Evolutionary conservation across 2,113 vertebrate genomes (phyloP), one percentile per base, ranked within the genome.

Genomic region (Eidolon helvum): DNA sequence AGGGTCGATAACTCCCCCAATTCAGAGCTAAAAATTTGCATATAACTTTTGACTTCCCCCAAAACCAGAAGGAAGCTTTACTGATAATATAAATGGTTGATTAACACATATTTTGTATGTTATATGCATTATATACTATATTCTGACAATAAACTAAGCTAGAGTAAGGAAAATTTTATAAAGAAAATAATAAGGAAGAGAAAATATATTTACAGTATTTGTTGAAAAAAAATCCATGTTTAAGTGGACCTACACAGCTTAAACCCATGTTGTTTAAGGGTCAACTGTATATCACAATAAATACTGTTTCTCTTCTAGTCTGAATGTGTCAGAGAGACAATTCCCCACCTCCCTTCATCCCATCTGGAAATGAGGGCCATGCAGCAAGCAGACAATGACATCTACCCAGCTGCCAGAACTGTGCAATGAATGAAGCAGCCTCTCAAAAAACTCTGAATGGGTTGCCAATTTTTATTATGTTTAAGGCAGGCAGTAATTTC

Each of bases 401-500:
- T 65, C 93, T 65, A 45, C 71, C 38, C 92, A 78, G 87, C 96
- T 92, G 96, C 94, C 84, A 90, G 80, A 63, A 38, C 72, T 74
- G 10, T 63, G 74, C 84, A 85, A 11, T 93, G 95, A 96, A 93
- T 83, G 83, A 90, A 96, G 26, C 88, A 84, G 57, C 45, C 8
- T 77, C 87, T 97, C 94, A 95, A 50, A 94, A 86, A 74, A 10
- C 96, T 97, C 95, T 97, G 98, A 97, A 98, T 97, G 97, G 97
- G 95, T 98, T 98, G 98, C 98, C 98, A 89, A 80, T 97, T 97
- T 97, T 96, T 98, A 98, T 98, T 98, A 98, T 91, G 97, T 98
- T 98, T 98, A 98, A 99, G 98, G 98, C 98, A 98, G 97, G 98
- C 96, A 96, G 98, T 98, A 98, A 98, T 98, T 98, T 98, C 88